Base-by-base conservation (phyloP, 2,113 vertebrate species). In the Nymphicus hollandicus region DNA sequence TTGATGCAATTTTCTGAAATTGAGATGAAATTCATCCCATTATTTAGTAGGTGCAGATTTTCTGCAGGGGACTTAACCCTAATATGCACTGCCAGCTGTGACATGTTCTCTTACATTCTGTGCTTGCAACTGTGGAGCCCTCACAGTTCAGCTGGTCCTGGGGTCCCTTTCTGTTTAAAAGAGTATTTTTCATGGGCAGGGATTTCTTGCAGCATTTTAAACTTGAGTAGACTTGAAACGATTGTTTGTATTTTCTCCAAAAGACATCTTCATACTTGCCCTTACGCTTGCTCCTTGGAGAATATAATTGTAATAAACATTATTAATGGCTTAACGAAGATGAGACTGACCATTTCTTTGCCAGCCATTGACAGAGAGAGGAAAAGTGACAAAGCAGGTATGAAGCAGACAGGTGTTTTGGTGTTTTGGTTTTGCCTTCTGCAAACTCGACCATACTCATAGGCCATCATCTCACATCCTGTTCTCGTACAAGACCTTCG, bases 81-180 rank as follows among this genome's bases (percentile, higher is more conserved):
- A 17, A 35, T 5, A 11, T 3, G 4, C 0, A 1, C 50, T 50
- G 44, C 55, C 61, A 74, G 78, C 71, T 86, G 73, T 50, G 68
- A 39, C 23, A 9, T 15, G 8, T 64, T 70, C 55, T 69, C 17
- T 15, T 31, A 33, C 10, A 3, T 5, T 0, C 0, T 7, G 11
- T 16, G 52, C 47, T 33, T 44, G 46, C 73, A 80, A 78, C 56
- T 84, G 66, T 11, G 28, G 31, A 49, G 39, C 17, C 29, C 13
- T 39, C 31, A 44, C 13, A 8, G 17, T 13, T 84, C 82, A 25
- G 39, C 6, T 61, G 33, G 37, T 63, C 81, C 86, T 17, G 17
- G 35, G 33, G 35, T 77, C 73, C 63, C 39, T 41, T 80, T 29
- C 37, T 41, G 19, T 55, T 84, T 56, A 50, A 46, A 46, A 76